Evolutionary conservation across 2,888 invertebrate genomes (phyloP).

Genomic region (Pterostichus madidus): DNA sequence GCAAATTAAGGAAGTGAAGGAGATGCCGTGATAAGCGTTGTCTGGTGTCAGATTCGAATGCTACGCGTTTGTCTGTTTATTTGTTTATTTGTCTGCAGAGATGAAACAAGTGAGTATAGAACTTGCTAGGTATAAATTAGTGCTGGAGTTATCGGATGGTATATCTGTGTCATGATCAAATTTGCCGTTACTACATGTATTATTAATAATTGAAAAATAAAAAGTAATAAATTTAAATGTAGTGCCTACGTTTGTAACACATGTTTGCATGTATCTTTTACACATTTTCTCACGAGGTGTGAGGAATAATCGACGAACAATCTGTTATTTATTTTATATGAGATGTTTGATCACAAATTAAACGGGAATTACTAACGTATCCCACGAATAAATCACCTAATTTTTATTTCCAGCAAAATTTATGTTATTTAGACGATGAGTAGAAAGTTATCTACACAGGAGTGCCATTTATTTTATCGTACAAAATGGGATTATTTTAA

Average conservation of each 20-base stretch:
- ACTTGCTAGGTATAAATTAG: constrained; percentile 39
- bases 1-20: constrained; percentile 37
- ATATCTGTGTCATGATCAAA: constrained; percentile 35
- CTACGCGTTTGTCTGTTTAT: constrained; percentile 1
- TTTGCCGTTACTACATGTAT: constrained; percentile 28
- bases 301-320: constrained; percentile 3
- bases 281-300: constrained; percentile 27
- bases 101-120: background rate
- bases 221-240: constrained; percentile 40
- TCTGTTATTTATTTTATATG: constrained; percentile 39
- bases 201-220: constrained; percentile 48
- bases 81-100: constrained; percentile 5
- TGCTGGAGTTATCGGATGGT: constrained; percentile 4
- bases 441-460: too few species aligned
- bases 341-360: constrained; percentile 12
- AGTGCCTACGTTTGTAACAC: constrained; percentile 10
- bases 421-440: too few species aligned
- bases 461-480: too few species aligned
- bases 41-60: constrained; percentile 38
- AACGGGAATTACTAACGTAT: constrained; percentile 6
- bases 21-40: constrained; percentile 26
- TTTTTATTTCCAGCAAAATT: background rate
- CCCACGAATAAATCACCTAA: background rate
- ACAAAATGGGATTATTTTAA: too few species aligned
- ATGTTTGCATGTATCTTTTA: constrained; percentile 6